A percentile compares a stretch with the other conserved stretches of the same genome.
Conservation (phyloP, 2,888 invertebrate genomes). For the Carpatolechia fugitivella region DNA sequence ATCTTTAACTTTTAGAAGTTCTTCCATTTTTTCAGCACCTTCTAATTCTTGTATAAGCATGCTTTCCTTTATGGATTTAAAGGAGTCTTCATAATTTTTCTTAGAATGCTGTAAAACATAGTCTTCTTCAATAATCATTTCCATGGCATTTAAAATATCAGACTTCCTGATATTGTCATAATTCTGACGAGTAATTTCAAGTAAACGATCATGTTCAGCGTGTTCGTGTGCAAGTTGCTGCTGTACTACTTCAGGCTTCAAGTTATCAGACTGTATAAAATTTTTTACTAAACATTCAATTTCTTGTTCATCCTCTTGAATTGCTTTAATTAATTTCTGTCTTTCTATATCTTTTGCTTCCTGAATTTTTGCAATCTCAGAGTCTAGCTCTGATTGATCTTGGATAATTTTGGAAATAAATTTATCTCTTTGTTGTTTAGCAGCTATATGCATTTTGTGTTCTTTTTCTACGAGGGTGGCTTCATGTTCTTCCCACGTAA, state of each 20-base stretch:
- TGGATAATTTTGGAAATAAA: constrained; percentile 73
- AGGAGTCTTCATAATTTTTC: constrained; percentile 81
- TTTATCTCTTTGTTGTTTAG: constrained; percentile 82
- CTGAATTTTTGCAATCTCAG: constrained; percentile 84
- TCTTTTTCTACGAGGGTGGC: constrained; percentile 82
- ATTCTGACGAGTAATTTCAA: constrained; percentile 79
- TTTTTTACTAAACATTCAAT: constrained; percentile 81
- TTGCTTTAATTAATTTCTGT: constrained; percentile 78
- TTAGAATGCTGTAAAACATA: constrained; percentile 79
- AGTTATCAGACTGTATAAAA: constrained; percentile 80
- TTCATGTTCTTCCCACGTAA: constrained; percentile 81
- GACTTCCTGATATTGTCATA: constrained; percentile 81
- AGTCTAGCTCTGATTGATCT: constrained; percentile 83
- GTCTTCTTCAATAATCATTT: constrained; percentile 83
- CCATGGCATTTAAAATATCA: constrained; percentile 86
- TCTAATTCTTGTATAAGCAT: constrained; percentile 79
- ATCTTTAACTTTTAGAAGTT: constrained; percentile 81
- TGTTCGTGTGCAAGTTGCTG: constrained; percentile 84
- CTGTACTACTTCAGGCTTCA: constrained; percentile 79
- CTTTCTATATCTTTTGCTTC: constrained; percentile 82
- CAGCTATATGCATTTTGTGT: constrained; percentile 80
- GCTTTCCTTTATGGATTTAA: constrained; percentile 82
- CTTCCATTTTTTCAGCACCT: constrained; percentile 78
- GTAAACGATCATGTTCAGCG: constrained; percentile 81
- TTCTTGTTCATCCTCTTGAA: constrained; percentile 83